A percentile compares a stretch with the other conserved stretches of the same genome.
Evolutionary conservation across 2,888 invertebrate genomes (phyloP).

Genomic region (Ormyrus pomaceus): DNA sequence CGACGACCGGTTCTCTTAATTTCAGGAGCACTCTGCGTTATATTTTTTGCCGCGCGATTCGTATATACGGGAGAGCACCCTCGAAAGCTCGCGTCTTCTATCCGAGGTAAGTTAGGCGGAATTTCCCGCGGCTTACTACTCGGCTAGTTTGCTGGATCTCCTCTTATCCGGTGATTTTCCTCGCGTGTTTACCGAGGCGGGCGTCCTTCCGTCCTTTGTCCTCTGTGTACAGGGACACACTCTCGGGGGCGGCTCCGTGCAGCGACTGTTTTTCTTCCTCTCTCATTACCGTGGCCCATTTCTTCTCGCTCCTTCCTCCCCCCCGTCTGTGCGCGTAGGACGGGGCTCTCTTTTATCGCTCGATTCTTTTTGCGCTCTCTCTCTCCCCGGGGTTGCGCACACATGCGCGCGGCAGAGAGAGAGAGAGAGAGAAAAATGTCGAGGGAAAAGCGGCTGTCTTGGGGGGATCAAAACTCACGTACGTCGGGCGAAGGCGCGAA

Average conservation of each 20-base stretch:
- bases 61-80: too few species aligned
- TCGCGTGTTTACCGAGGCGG: constrained; percentile 14
- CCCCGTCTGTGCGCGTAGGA: too few species aligned
- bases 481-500: background rate
- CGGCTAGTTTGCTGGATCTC: constrained; percentile 19
- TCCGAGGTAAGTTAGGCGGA: too few species aligned
- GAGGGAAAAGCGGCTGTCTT: constrained; percentile 15
- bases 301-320: background rate
- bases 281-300: constrained; percentile 16
- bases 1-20: background rate
- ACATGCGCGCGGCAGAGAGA: background rate
- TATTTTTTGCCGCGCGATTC: too few species aligned
- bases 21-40: too few species aligned
- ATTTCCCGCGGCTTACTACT: constrained; percentile 1
- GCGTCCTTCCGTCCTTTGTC: background rate
- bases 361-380: constrained; percentile 5
- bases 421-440: constrained; percentile 24
- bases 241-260: background rate
- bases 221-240: too few species aligned
- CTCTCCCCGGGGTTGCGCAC: too few species aligned
- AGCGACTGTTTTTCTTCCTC: constrained; percentile 6
- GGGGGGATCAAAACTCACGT: constrained; percentile 41
- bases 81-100: too few species aligned
- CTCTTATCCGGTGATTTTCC: constrained; percentile 16
- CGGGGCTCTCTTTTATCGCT: constrained; percentile 13